Percentiles rank a stretch among this genome's conserved stretches.
Conservation (phyloP, 2,888 invertebrate species). For the Chrysolina oricalcia region DNA sequence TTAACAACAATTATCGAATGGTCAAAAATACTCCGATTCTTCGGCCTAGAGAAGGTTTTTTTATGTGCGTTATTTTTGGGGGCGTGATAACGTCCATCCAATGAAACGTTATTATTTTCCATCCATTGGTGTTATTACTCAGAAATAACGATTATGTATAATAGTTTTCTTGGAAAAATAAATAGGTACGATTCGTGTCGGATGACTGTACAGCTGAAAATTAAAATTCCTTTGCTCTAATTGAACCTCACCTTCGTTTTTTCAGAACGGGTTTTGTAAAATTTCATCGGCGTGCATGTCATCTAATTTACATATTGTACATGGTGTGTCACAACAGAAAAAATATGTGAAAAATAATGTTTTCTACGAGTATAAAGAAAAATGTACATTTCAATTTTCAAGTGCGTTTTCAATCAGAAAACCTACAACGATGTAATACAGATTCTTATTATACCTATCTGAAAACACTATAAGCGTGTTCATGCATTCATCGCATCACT, state of each 20-base stretch:
- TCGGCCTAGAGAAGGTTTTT: too few relatives aligned
- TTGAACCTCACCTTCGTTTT: background rate
- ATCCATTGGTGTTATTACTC: background rate
- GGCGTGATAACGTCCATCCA: constrained; percentile 10
- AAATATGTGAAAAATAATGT: too few relatives aligned
- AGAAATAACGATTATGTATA: background rate
- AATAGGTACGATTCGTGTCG: constrained; percentile 3
- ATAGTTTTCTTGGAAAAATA: constrained; percentile 15
- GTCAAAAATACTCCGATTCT: too few relatives aligned
- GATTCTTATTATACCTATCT: too few relatives aligned
- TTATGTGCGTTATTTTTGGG: background rate
- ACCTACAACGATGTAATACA: too few relatives aligned
- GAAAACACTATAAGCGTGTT: too few relatives aligned
- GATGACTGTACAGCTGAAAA: constrained; percentile 16
- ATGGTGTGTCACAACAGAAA: background rate
- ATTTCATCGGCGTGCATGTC: background rate
- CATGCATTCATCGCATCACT: too few relatives aligned
- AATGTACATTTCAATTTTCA: too few relatives aligned
- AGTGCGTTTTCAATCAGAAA: too few relatives aligned
- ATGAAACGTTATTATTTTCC: constrained; percentile 7
- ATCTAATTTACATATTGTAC: constrained; percentile 3
- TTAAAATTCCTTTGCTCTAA: constrained; percentile 4
- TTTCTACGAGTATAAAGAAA: too few relatives aligned
- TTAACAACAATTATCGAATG: too few relatives aligned
- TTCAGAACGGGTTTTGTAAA: constrained; percentile 3